Conservation (phyloP, 2,113 vertebrate species). For the Pituophis catenifer region DNA sequence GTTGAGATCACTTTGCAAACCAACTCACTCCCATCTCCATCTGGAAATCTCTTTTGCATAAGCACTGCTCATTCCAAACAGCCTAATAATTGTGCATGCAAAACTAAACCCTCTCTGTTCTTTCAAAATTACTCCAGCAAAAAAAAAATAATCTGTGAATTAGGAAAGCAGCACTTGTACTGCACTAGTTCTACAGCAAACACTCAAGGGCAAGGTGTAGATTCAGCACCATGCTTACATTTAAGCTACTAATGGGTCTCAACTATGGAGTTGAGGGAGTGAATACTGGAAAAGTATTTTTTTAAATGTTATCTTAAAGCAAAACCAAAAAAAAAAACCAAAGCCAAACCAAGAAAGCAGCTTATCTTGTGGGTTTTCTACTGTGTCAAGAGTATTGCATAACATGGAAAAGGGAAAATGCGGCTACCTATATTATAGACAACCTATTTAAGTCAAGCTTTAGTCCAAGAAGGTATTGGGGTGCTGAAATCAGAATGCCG, state of each 20-base stretch:
- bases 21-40: constrained; percentile 19
- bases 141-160: background rate
- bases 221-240: background rate
- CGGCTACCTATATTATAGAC: background rate
- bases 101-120: background rate
- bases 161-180: constrained; percentile 10
- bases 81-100: background rate
- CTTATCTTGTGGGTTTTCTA: background rate
- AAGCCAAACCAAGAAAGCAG: constrained; percentile 1
- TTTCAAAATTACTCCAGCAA: background rate
- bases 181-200: background rate
- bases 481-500: background rate
- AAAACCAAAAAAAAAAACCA: background rate
- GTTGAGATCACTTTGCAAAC: background rate
- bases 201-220: background rate
- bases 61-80: background rate
- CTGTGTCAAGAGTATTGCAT: background rate
- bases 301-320: background rate
- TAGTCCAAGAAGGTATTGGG: background rate
- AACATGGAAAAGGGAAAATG: background rate
- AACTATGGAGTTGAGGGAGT: background rate
- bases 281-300: background rate
- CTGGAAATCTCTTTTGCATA: background rate
- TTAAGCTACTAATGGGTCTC: background rate
- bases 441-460: background rate